These are phyloP conservation scores for Solenopsis invicta DNA, from an alignment of 1,140 invertebrate species.

Conservation along the genomic window DNA sequence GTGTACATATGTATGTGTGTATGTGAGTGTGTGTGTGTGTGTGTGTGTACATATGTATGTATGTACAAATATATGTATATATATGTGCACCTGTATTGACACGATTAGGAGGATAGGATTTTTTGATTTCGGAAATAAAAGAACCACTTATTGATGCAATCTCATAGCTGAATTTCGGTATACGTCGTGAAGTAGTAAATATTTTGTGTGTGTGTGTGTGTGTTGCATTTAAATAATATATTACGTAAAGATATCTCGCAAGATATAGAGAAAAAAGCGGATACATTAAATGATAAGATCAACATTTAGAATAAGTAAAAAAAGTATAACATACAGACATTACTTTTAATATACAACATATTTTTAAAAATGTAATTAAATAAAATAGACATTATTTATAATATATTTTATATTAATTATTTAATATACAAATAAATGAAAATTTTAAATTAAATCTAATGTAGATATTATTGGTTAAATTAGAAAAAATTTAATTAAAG, in stretches of 20 bases:
- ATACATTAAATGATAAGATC: not conserved
- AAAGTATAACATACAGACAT: not conserved
- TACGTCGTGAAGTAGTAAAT: not conserved
- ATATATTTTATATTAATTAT: not conserved
- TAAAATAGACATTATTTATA: too few relatives aligned
- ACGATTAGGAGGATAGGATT: slow-evolving; percentile 26
- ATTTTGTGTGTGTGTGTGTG: not conserved
- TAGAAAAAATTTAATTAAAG: not conserved
- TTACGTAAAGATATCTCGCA: slow-evolving; percentile 12
- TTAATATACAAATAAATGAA: not conserved
- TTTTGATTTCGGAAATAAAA: slow-evolving; percentile 67
- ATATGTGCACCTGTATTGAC: slow-evolving; percentile 31
- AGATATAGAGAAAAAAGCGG: not conserved
- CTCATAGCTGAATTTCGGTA: slow-evolving; percentile 27
- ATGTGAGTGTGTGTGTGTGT: too few relatives aligned
- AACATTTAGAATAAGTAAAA: not conserved
- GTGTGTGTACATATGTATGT: not conserved
- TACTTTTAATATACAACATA: not conserved
- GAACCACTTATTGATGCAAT: slow-evolving; percentile 46
- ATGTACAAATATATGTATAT: not conserved
- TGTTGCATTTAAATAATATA: slow-evolving; percentile 35
- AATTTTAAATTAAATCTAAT: not conserved
- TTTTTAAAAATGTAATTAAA: too few relatives aligned
- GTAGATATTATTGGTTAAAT: not conserved
- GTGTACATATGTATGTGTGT: not conserved